Evolutionary conservation across 1,140 invertebrate genomes (phyloP), one percentile per base, ranked within the genome.

Genomic region (Heliconius melpomene): DNA sequence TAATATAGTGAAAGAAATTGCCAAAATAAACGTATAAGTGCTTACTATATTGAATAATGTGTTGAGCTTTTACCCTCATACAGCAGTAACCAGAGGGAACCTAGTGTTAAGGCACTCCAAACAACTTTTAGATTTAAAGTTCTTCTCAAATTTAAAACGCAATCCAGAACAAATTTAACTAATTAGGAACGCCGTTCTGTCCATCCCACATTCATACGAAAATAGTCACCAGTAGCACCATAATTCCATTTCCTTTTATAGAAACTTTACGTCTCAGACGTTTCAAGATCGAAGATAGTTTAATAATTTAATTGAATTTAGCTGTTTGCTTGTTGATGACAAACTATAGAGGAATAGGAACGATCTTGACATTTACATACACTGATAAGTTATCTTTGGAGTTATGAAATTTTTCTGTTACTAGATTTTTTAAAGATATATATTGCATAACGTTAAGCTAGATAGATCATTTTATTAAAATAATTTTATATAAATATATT

Each of bases 211-310:
- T 75, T 75, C 78, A 77, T 81, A 85, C 84, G 36, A 87, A 89
- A 89, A 89, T 88, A 88, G 85, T 85, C 79, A 82, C 81, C 78
- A 75, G 79, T 77, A 79, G 72, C 11, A 50, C 50, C 3, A 20
- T 83, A 87, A 89, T 88, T 84, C 83, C 86, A 79, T 81, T 86
- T 78, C 89, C 90, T 91, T 90, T 86, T 91, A 90, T 91, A 91
- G 89, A 90, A 79, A 84, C 83, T 81, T 87, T 88, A 87, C 83
- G 79, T 83, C 80, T 83, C 74, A 70, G 76, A 82, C 83, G 86
- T 85, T 85, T 83, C 84, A 81, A 77, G 79, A 80, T 81, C 79
- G 81, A 81, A 82, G 60, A 66, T 81, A 80, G 81, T 75, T 78
- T 80, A 80, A 83, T 84, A 82, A 74, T 82, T 83, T 86, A 83